These are phyloP conservation scores for Entosphenus tridentatus DNA, from an alignment of 2,113 vertebrate species.

Conservation along the genomic window DNA sequence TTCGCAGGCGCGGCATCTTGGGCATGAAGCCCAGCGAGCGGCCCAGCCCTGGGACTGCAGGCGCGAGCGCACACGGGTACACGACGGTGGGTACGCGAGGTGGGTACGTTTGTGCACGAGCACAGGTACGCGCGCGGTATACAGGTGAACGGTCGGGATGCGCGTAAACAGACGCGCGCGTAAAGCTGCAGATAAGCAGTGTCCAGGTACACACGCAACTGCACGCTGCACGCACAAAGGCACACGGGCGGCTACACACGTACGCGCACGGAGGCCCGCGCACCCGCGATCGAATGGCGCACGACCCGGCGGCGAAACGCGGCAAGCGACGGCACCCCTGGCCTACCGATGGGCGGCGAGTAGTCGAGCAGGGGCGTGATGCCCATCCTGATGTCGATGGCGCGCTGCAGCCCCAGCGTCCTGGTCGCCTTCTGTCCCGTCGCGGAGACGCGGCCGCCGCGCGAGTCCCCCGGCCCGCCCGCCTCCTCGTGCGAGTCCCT, in stretches of 20 bases:
- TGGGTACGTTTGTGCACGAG: neutral
- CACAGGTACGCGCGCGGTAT: neutral
- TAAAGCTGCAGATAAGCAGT: neutral
- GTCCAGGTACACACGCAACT: neutral
- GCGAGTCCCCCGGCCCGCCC: no score
- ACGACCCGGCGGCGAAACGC: no score
- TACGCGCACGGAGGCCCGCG: neutral
- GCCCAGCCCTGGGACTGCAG: slow-evolving; percentile 52
- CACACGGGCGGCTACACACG: neutral
- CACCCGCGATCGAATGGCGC: neutral
- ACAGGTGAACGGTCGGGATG: neutral
- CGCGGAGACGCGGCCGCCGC: no score
- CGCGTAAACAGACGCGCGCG: neutral
- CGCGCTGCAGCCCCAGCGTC: no score
- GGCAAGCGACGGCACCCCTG: no score
- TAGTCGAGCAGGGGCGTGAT: no score
- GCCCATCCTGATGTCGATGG: no score
- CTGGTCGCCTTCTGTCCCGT: no score
- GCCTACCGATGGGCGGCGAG: no score
- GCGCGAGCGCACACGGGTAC: neutral
- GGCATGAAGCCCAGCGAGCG: slow-evolving; percentile 62
- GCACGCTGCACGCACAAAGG: neutral
- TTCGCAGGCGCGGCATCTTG: slow-evolving; percentile 68
- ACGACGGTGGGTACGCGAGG: neutral
- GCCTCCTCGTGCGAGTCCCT: no score